Evolutionary conservation across 1,140 invertebrate species (phyloP).

Genomic region (Heliconius hermathena): DNA sequence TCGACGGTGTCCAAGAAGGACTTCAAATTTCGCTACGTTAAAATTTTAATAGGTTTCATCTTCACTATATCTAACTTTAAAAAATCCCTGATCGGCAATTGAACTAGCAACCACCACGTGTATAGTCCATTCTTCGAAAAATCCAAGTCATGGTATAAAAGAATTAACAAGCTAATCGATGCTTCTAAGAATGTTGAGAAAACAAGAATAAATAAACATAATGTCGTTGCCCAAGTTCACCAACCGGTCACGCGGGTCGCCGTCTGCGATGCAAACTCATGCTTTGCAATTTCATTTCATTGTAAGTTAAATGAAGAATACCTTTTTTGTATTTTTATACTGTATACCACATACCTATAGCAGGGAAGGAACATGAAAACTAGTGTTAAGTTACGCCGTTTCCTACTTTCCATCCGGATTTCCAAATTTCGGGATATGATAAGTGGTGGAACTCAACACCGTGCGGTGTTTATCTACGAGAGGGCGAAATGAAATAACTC

Average conservation of each 20-base stretch:
- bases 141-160: no score
- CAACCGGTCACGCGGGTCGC: not conserved
- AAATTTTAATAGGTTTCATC: no score
- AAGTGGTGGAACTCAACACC: no score
- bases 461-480: no score
- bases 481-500: no score
- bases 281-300: not conserved
- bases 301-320: not conserved
- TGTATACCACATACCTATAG: not conserved
- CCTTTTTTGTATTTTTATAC: not conserved
- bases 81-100: no score
- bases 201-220: constrained; percentile 9
- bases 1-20: no score
- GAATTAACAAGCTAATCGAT: no score
- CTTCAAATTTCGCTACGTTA: no score
- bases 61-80: no score
- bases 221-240: constrained; percentile 4
- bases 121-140: no score
- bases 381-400: not conserved
- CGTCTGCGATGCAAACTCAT: not conserved
- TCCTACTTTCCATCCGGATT: not conserved
- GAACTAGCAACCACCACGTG: no score
- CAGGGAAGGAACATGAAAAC: not conserved
- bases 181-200: not conserved
- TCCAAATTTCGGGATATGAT: not conserved